Conservation (phyloP, 2,797 vertebrate species). For the Chanos chanos region DNA sequence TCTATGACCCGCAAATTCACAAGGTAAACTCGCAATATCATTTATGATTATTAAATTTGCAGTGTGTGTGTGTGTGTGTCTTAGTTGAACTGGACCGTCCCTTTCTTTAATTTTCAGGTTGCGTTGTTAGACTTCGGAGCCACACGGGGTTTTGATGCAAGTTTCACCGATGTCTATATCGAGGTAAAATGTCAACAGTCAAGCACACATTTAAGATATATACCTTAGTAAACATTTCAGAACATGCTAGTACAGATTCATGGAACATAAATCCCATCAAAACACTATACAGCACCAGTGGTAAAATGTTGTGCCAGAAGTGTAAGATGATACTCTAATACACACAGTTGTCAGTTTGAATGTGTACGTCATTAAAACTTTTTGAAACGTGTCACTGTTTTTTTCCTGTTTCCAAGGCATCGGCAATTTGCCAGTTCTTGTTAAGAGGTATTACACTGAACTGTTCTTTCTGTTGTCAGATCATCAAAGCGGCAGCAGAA, state of each 20-base stretch:
- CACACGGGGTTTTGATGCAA: slow-evolving; percentile 84
- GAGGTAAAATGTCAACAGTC: slow-evolving; percentile 68
- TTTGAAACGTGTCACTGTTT: no score
- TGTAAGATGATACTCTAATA: no score
- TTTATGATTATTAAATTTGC: background rate
- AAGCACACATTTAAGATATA: no score
- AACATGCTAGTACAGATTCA: no score
- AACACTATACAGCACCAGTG: no score
- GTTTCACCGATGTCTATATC: slow-evolving; percentile 91
- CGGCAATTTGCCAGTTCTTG: background rate
- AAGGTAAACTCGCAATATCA: slow-evolving; percentile 72
- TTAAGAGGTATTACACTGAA: background rate
- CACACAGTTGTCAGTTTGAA: no score
- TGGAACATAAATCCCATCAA: no score
- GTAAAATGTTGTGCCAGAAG: no score
- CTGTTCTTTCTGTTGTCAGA: slow-evolving; percentile 51
- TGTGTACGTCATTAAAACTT: no score
- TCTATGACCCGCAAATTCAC: slow-evolving; percentile 88
- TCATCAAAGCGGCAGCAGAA: slow-evolving; percentile 84
- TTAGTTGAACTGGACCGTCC: background rate
- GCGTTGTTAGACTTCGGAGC: slow-evolving; percentile 95
- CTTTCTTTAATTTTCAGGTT: slow-evolving; percentile 67
- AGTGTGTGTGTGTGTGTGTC: background rate
- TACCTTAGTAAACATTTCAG: no score
- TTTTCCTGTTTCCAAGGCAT: no score